These are phyloP conservation scores for Dione juno DNA, from an alignment of 2,888 invertebrate genomes.

Conservation along the genomic window DNA sequence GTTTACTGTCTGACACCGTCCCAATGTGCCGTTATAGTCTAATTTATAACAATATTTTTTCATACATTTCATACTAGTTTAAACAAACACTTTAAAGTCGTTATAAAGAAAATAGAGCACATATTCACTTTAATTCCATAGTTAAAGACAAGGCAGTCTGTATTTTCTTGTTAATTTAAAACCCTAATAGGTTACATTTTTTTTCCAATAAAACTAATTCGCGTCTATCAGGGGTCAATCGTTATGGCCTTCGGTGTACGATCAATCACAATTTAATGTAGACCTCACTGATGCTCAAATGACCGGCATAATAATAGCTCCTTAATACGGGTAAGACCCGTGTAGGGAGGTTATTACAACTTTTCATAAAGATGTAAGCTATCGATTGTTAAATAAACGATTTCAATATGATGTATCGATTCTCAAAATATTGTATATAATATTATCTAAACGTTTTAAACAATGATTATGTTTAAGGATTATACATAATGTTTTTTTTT, in stretches of 20 bases:
- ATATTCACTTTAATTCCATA: too few species aligned
- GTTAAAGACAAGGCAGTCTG: too few species aligned
- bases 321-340: conserved; percentile 18
- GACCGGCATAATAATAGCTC: conserved; percentile 37
- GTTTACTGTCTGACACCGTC: too few species aligned
- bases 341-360: background rate
- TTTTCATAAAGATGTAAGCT: background rate
- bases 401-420: background rate
- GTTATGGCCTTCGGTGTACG: conserved; percentile 65
- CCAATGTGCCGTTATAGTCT: too few species aligned
- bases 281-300: conserved; percentile 54
- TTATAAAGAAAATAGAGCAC: too few species aligned
- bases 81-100: too few species aligned
- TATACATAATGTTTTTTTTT: too few species aligned
- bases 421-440: background rate
- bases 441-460: too few species aligned
- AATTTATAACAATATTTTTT: too few species aligned
- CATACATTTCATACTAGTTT: too few species aligned
- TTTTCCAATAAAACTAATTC: conserved; percentile 72
- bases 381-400: background rate
- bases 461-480: too few species aligned
- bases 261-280: conserved; percentile 78
- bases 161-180: background rate
- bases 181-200: conserved; percentile 20
- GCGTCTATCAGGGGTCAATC: conserved; percentile 61